Conservation (phyloP, 2,888 invertebrate species). For the Stenchaetothrips biformis region DNA sequence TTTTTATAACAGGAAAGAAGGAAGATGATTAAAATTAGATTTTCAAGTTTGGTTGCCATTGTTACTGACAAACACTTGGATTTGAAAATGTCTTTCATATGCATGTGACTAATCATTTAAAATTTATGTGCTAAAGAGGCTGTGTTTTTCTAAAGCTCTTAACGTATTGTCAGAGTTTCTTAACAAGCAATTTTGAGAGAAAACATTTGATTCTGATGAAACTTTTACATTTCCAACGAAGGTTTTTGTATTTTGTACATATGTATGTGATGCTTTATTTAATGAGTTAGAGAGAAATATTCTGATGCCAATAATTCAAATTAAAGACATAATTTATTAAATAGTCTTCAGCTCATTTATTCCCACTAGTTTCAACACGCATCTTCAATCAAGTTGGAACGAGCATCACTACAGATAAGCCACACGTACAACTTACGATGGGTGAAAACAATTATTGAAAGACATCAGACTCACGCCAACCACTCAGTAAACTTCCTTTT, state of each 20-base stretch:
- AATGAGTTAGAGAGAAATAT: neutral
- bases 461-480: no score
- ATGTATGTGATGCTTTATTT: neutral
- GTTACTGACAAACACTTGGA: neutral
- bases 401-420: no score
- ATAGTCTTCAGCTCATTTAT: no score
- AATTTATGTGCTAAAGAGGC: neutral
- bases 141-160: conserved; percentile 7
- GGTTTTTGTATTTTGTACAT: neutral
- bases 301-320: conserved; percentile 9
- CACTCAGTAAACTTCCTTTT: neutral
- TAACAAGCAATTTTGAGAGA: neutral
- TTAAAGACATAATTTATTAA: conserved; percentile 11
- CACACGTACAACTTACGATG: no score
- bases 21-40: no score
- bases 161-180: neutral
- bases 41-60: neutral
- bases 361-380: no score
- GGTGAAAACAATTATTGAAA: no score
- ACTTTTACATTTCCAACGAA: neutral
- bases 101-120: neutral
- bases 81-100: no score
- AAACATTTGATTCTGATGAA: neutral
- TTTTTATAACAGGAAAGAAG: no score
- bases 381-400: no score